Evolutionary conservation across 2,113 vertebrate genomes (phyloP).

Genomic region (Dicentrarchus labrax): DNA sequence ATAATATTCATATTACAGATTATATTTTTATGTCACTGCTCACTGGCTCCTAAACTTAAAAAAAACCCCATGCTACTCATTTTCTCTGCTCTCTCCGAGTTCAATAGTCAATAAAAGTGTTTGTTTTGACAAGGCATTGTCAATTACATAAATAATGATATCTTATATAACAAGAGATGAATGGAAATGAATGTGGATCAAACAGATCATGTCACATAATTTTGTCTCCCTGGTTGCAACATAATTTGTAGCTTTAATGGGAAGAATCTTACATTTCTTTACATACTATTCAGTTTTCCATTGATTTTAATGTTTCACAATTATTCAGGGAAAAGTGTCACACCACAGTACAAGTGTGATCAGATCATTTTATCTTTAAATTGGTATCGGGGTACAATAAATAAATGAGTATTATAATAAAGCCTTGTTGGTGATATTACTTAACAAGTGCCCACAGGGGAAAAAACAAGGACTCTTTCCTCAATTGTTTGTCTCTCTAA

Average conservation of each 20-base stretch:
- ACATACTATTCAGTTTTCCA: neutral
- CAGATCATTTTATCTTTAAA: no score
- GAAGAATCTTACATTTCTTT: neutral
- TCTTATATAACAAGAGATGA: neutral
- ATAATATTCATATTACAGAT: neutral
- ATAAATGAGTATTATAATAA: neutral
- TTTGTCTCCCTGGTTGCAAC: neutral
- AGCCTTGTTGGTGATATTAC: neutral
- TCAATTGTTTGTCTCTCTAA: neutral
- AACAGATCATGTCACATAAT: neutral
- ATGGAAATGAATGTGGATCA: neutral
- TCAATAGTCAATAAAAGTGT: no score
- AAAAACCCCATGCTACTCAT: neutral
- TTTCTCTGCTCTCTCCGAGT: neutral
- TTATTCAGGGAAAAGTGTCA: neutral
- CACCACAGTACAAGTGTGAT: no score
- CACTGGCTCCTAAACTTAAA: neutral
- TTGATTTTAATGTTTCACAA: neutral
- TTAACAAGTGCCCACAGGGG: neutral
- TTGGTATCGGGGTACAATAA: neutral
- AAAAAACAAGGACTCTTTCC: neutral
- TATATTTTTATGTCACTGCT: neutral
- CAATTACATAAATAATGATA: neutral
- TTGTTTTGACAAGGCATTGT: neutral
- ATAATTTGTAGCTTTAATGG: neutral